Evolutionary conservation across 2,888 invertebrate genomes (phyloP).

Genomic region (Drosophila algonquin): DNA sequence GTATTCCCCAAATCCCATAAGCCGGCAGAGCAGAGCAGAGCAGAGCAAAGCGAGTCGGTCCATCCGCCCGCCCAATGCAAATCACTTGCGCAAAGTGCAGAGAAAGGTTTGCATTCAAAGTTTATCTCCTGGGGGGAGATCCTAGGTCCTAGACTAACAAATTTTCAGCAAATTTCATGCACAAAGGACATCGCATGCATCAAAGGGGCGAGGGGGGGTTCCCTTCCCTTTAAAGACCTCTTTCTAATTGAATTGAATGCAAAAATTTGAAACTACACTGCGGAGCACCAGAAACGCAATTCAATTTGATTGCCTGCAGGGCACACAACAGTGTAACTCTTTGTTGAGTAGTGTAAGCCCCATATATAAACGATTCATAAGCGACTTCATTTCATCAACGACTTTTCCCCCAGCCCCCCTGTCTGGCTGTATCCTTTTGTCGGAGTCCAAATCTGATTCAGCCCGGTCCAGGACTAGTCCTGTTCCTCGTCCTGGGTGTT

Average conservation of each 20-base stretch:
- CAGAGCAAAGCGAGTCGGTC: background rate
- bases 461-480: constrained; percentile 16
- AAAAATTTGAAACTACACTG: constrained; percentile 57
- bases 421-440: constrained; percentile 38
- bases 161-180: constrained; percentile 80
- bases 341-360: constrained; percentile 33
- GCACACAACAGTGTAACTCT: background rate
- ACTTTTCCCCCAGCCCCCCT: constrained; percentile 9
- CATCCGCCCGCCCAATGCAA: constrained; percentile 48
- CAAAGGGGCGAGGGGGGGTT: constrained; percentile 40
- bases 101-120: constrained; percentile 44
- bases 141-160: constrained; percentile 61
- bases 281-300: constrained; percentile 15
- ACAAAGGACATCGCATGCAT: constrained; percentile 62
- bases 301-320: constrained; percentile 7
- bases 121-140: constrained; percentile 40
- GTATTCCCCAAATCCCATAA: constrained; percentile 69
- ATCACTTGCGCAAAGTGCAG: constrained; percentile 75
- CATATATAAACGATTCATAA: constrained; percentile 54
- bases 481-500: constrained; percentile 9
- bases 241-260: constrained; percentile 78
- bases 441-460: constrained; percentile 30
- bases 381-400: constrained; percentile 67
- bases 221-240: constrained; percentile 60
- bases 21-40: background rate